Evolutionary conservation across 2,113 vertebrate species (phyloP).

Genomic region (Arizona elegans): DNA sequence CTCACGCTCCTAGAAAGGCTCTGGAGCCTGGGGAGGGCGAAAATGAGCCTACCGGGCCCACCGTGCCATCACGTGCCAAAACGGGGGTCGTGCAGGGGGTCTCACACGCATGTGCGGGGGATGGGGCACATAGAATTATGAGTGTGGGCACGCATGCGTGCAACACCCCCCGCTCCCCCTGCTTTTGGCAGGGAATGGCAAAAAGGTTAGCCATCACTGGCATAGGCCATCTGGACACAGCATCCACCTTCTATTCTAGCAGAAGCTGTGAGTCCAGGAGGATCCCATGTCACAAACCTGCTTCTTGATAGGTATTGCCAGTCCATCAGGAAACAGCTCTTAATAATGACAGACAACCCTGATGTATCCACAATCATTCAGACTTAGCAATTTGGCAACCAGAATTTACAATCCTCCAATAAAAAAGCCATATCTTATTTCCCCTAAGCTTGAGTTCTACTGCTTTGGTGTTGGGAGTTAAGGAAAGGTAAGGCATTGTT

Average conservation of each 20-base stretch:
- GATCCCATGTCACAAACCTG: neutral
- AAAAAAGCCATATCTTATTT: neutral
- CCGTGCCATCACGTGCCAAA: too few relatives aligned
- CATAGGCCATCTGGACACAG: neutral
- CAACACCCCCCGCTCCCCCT: too few relatives aligned
- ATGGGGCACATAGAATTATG: too few relatives aligned
- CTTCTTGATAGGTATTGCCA: neutral
- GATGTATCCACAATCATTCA: neutral
- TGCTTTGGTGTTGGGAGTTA: neutral
- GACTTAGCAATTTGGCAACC: neutral
- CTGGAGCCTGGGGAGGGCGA: too few relatives aligned
- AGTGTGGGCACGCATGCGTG: too few relatives aligned
- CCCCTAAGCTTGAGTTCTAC: neutral
- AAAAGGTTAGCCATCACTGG: neutral
- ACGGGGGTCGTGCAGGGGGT: too few relatives aligned
- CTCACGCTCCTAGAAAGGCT: too few relatives aligned
- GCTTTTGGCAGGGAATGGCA: too few relatives aligned
- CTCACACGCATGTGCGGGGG: too few relatives aligned
- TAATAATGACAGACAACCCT: neutral
- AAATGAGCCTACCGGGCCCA: too few relatives aligned
- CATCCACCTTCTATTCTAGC: neutral
- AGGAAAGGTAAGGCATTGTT: neutral
- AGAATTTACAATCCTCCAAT: neutral
- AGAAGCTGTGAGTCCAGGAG: neutral
- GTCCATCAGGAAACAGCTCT: neutral